These are phyloP conservation scores for Dryobotodes eremita DNA, from an alignment of 2,888 invertebrate genomes.

Conservation along the genomic window DNA sequence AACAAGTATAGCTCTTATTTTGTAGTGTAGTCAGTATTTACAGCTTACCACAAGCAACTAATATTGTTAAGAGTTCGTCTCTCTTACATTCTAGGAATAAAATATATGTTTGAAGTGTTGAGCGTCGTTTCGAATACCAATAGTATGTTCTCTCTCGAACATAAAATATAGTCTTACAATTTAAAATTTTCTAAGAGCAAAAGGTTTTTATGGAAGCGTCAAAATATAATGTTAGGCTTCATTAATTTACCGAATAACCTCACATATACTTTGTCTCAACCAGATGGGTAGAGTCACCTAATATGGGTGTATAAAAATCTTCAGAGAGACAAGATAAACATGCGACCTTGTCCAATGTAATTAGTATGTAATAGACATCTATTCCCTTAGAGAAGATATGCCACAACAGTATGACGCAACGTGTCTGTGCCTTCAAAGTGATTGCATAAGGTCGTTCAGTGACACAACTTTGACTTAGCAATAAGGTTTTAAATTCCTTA, in stretches of 20 bases:
- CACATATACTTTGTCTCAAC: not conserved
- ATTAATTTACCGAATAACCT: constrained; percentile 12
- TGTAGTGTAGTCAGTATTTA: constrained; percentile 47
- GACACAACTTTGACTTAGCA: constrained; percentile 51
- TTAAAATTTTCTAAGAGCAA: not conserved
- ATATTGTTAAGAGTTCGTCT: constrained; percentile 43
- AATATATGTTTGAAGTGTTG: constrained; percentile 28
- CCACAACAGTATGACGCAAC: constrained; percentile 59
- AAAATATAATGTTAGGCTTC: not conserved
- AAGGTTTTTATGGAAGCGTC: not conserved
- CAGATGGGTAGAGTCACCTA: constrained; percentile 5
- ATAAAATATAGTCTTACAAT: constrained; percentile 1
- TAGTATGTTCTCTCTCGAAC: not conserved
- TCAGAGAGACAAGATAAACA: constrained; percentile 41
- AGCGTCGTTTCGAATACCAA: constrained; percentile 32
- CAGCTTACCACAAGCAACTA: constrained; percentile 37
- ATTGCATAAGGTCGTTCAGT: constrained; percentile 59
- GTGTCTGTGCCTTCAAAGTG: constrained; percentile 39
- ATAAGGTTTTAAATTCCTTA: constrained; percentile 56
- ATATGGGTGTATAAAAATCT: constrained; percentile 25
- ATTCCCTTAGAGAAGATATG: constrained; percentile 64
- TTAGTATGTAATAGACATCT: constrained; percentile 68
- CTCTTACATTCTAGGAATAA: constrained; percentile 34
- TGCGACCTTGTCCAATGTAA: constrained; percentile 57
- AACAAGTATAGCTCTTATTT: constrained; percentile 52